Evolutionary conservation across 2,888 invertebrate species (phyloP).

Genomic region (Apodemia duryi): DNA sequence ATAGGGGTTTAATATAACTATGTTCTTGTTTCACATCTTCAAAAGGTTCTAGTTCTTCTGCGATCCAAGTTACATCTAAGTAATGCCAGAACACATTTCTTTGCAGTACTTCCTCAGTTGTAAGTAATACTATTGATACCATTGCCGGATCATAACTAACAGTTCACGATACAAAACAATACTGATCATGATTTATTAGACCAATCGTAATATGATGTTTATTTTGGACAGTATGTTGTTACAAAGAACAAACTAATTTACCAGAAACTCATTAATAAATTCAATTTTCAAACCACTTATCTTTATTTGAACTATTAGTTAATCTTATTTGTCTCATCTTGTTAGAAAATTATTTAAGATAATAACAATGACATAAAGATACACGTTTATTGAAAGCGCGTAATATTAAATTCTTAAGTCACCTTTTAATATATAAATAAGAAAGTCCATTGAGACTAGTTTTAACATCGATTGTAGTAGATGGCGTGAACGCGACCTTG

Average conservation of each 20-base stretch:
- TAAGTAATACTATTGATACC: conserved; percentile 62
- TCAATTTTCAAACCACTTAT: background rate
- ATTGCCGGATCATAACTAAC: conserved; percentile 36
- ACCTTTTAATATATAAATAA: background rate
- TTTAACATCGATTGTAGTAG: conserved; percentile 21
- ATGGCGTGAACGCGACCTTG: conserved; percentile 31
- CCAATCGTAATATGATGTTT: conserved; percentile 27
- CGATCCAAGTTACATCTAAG: conserved; percentile 60
- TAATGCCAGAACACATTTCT: conserved; percentile 64
- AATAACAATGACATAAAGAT: background rate
- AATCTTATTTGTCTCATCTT: conserved; percentile 9
- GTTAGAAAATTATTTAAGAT: conserved; percentile 3
- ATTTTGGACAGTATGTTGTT: background rate
- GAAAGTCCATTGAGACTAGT: conserved; percentile 13
- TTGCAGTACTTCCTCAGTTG: conserved; percentile 65
- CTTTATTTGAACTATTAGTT: conserved; percentile 19
- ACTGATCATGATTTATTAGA: conserved; percentile 1
- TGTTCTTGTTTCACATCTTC: conserved; percentile 63
- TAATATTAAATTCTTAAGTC: background rate
- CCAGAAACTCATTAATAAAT: background rate
- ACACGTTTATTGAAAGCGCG: background rate
- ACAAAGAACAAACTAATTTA: background rate
- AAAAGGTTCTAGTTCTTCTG: conserved; percentile 67
- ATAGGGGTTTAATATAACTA: conserved; percentile 54
- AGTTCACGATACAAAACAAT: conserved; percentile 5